Percentiles rank a stretch among this genome's conserved stretches.
Evolutionary conservation across 2,888 invertebrate species (phyloP).

Genomic region (Drosophila niveifrons): DNA sequence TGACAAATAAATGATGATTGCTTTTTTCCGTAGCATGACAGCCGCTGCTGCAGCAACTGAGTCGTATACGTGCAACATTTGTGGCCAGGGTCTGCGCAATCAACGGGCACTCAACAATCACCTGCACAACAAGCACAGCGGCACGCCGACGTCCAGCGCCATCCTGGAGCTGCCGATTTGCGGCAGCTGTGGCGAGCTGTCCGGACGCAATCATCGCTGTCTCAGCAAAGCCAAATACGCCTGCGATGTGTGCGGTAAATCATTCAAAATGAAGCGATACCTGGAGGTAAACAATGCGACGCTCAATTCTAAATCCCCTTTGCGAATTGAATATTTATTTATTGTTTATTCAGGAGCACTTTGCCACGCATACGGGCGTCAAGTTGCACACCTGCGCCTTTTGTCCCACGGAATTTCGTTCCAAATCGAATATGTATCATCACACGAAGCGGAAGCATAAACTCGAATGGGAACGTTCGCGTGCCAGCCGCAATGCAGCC

Average conservation of each 20-base stretch:
- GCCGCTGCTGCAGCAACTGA: conserved; percentile 16
- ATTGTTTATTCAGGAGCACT: conserved; percentile 69
- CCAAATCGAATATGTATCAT: conserved; percentile 83
- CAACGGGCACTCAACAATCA: conserved; percentile 59
- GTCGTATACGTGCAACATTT: conserved; percentile 49
- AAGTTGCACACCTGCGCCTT: conserved; percentile 82
- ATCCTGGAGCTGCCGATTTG: conserved; percentile 41
- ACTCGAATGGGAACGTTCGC: conserved; percentile 77
- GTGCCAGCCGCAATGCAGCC: conserved; percentile 69
- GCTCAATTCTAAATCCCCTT: background rate
- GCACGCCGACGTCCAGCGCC: conserved; percentile 22
- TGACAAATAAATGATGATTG: background rate
- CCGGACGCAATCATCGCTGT: conserved; percentile 69
- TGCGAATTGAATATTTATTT: background rate
- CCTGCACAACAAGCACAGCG: conserved; percentile 61
- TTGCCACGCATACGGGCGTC: conserved; percentile 81
- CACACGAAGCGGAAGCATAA: conserved; percentile 82
- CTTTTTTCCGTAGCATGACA: background rate
- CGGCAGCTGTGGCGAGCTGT: conserved; percentile 63
- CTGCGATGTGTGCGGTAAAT: conserved; percentile 80
- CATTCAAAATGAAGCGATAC: conserved; percentile 79
- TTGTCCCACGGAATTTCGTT: conserved; percentile 81
- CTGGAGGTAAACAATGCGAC: conserved; percentile 60
- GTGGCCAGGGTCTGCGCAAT: conserved; percentile 56
- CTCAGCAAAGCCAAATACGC: conserved; percentile 69